Conservation (phyloP, 2,113 vertebrate species). For the Phylloscopus trochilus region DNA sequence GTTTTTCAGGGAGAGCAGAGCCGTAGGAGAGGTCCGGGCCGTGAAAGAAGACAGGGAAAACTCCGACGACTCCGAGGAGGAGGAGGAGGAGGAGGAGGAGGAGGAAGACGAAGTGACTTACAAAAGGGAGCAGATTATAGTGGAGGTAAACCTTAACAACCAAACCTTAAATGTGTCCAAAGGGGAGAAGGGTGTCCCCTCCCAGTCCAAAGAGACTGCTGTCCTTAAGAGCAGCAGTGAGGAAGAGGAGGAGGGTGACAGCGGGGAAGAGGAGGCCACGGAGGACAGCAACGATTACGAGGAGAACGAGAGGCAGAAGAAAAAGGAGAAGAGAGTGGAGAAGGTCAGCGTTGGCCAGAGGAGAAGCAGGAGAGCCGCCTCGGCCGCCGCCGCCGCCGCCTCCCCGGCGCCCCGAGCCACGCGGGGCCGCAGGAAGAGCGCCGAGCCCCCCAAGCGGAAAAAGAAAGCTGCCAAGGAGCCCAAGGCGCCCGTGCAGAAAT, state of each 20-base stretch:
- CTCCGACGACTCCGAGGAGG: conserved; percentile 84
- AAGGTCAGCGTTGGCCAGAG: conserved; percentile 71
- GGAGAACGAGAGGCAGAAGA: conserved; percentile 82
- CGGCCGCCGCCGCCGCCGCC: conserved; percentile 65
- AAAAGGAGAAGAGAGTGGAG: conserved; percentile 79
- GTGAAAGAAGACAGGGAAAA: conserved; percentile 85
- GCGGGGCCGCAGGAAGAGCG: conserved; percentile 83
- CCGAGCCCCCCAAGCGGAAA: conserved; percentile 83
- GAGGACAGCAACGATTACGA: conserved; percentile 79
- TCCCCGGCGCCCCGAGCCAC: conserved; percentile 79
- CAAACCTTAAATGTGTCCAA: conserved; percentile 98
- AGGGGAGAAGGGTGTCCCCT: conserved; percentile 88
- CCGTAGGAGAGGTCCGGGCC: conserved; percentile 71
- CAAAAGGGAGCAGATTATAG: conserved; percentile 98
- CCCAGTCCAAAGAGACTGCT: conserved; percentile 78
- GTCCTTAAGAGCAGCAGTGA: conserved; percentile 86
- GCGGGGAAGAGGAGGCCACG: conserved; percentile 78
- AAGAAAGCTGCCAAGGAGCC: conserved; percentile 79
- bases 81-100: too few relatives aligned
- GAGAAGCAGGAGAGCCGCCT: conserved; percentile 77
- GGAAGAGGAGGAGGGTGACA: conserved; percentile 84
- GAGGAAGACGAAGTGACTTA: conserved; percentile 87
- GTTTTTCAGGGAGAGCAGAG: conserved; percentile 86
- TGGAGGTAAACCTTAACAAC: conserved; percentile 99
- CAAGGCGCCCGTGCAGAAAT: conserved; percentile 76